Conservation (phyloP, 2,797 vertebrate species). For the Mormyrops attenuatus region DNA sequence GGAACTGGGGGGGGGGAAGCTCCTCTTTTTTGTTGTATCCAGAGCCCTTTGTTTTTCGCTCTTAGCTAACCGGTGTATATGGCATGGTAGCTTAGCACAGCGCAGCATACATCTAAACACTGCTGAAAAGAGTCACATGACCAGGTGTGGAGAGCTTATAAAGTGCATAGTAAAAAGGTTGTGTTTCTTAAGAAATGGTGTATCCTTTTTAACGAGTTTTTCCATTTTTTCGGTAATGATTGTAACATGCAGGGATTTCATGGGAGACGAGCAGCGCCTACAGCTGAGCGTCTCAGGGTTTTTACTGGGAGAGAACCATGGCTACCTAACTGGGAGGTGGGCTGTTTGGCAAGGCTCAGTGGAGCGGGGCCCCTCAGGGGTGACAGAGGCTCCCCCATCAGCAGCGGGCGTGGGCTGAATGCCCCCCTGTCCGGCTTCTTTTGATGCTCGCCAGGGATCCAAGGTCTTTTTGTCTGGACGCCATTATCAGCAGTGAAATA, state of each 20-base stretch:
- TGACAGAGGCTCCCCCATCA: not conserved
- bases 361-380: not conserved
- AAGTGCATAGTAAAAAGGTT: not conserved
- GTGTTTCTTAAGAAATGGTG: not conserved
- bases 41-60: not conserved
- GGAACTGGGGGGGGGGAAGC: too few species aligned
- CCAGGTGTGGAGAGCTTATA: not conserved
- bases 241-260: not conserved
- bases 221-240: not conserved
- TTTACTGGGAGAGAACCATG: not conserved
- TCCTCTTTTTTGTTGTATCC: not conserved
- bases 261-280: not conserved
- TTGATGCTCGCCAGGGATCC: not conserved
- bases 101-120: not conserved
- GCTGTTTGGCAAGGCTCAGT: not conserved
- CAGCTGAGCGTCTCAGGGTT: not conserved
- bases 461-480: slow-evolving; percentile 30
- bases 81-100: not conserved
- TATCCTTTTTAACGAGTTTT: not conserved
- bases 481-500: slow-evolving; percentile 17
- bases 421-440: slow-evolving; percentile 4
- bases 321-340: not conserved
- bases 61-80: not conserved
- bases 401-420: slow-evolving; percentile 26
- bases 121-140: not conserved